These are phyloP conservation scores for Eulemur rufifrons DNA, from an alignment of 2,113 vertebrate genomes.

Conservation along the genomic window DNA sequence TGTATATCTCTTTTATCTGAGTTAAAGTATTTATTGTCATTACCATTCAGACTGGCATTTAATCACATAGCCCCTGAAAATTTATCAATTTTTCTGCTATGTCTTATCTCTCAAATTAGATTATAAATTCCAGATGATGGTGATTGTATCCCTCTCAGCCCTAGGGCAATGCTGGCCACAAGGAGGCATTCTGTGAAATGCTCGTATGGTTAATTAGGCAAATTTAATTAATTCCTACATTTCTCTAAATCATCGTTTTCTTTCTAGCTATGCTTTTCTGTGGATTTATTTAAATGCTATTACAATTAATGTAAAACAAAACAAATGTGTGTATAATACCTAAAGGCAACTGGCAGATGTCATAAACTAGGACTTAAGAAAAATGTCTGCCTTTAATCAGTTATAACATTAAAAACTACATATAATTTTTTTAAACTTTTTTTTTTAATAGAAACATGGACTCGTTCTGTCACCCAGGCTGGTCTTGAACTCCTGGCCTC, in stretches of 20 bases:
- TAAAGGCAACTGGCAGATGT: background rate
- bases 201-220: background rate
- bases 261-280: background rate
- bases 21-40: background rate
- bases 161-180: background rate
- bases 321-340: background rate
- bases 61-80: background rate
- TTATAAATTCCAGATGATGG: background rate
- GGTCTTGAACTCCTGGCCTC: too few relatives aligned
- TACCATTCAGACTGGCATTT: background rate
- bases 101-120: background rate
- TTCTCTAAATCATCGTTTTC: slow-evolving; percentile 10
- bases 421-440: background rate
- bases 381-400: slow-evolving; percentile 19
- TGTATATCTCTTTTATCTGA: background rate
- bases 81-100: slow-evolving; percentile 18
- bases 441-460: background rate
- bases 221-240: slow-evolving; percentile 1
- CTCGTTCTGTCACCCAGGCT: background rate
- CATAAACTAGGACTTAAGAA: background rate
- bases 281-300: slow-evolving; percentile 3
- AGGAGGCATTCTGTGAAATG: background rate
- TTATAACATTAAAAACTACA: slow-evolving; percentile 28
- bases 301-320: slow-evolving; percentile 38
- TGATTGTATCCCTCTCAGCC: background rate